Conservation (phyloP, 2,888 invertebrate species). For the Oscheius myriophilus region DNA sequence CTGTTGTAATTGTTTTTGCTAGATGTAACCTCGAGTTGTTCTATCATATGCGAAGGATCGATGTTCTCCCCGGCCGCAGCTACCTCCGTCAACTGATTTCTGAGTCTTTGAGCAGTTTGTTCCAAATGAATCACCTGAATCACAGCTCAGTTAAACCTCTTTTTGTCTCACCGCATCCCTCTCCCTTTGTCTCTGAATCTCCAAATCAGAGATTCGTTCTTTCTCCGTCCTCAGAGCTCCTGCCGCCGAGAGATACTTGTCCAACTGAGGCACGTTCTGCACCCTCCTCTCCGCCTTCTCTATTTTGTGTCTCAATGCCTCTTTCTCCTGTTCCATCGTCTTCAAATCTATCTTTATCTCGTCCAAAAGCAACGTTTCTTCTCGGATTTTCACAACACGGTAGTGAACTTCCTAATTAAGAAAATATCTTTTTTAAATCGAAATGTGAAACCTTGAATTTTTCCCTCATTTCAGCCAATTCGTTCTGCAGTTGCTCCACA, state of each 20-base stretch:
- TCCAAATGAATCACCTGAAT: conserved; percentile 46
- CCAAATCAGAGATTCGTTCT: conserved; percentile 77
- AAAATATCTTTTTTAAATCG: not conserved
- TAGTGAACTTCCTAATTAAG: conserved; percentile 55
- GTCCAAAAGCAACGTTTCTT: conserved; percentile 78
- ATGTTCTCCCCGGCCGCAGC: conserved; percentile 76
- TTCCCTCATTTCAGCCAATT: conserved; percentile 82
- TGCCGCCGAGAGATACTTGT: conserved; percentile 74
- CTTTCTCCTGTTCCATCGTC: conserved; percentile 77
- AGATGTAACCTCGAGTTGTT: conserved; percentile 78
- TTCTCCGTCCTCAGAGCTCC: conserved; percentile 76
- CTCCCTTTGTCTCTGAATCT: conserved; percentile 72
- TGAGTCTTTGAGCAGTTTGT: conserved; percentile 71
- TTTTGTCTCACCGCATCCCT: conserved; percentile 36
- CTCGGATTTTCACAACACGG: conserved; percentile 47
- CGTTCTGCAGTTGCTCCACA: conserved; percentile 78
- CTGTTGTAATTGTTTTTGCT: too few species aligned
- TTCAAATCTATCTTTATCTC: conserved; percentile 86
- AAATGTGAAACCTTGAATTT: conserved; percentile 79
- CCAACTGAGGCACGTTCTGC: conserved; percentile 57
- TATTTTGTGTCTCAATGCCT: conserved; percentile 79
- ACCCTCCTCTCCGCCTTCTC: conserved; percentile 73
- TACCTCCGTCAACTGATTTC: conserved; percentile 79
- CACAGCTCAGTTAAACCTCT: not conserved
- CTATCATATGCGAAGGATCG: conserved; percentile 79